phyloP scores from a whole-genome alignment of 2,797 vertebrate genomes.

The Lutjanus campechanus region DNA sequence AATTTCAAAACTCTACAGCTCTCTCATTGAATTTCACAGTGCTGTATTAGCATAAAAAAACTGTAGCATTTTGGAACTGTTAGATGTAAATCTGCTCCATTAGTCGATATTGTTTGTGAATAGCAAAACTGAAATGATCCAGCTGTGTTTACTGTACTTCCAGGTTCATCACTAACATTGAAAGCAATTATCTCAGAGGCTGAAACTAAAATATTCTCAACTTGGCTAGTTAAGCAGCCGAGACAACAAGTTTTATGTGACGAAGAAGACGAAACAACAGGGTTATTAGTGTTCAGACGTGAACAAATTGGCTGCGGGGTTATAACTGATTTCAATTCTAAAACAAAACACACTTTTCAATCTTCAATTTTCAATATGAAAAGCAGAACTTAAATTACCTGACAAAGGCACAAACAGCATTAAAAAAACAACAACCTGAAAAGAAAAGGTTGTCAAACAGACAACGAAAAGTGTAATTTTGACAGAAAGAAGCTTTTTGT shows the following conservation, averaged over 20 bases:
- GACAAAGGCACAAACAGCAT: slow-evolving; percentile 21
- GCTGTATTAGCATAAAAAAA: slow-evolving; percentile 40
- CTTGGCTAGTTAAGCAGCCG: slow-evolving; percentile 6
- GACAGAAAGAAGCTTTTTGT: background rate
- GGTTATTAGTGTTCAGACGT: slow-evolving; percentile 14
- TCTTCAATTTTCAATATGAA: background rate
- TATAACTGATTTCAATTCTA: background rate
- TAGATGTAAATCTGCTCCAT: slow-evolving; percentile 51
- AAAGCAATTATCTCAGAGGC: slow-evolving; percentile 30
- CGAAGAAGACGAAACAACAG: background rate
- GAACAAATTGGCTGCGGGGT: slow-evolving; percentile 14
- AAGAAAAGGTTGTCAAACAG: background rate
- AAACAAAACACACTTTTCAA: background rate
- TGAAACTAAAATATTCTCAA: slow-evolving; percentile 23
- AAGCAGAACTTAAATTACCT: background rate
- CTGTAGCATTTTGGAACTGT: slow-evolving; percentile 58
- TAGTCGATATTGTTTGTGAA: slow-evolving; percentile 51
- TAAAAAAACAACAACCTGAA: background rate
- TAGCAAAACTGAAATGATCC: slow-evolving; percentile 26
- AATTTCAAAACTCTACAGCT: slow-evolving; percentile 46
- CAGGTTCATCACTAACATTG: slow-evolving; percentile 37
- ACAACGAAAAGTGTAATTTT: background rate
- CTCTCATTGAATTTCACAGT: slow-evolving; percentile 34
- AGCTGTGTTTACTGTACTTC: slow-evolving; percentile 41
- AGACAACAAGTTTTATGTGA: slow-evolving; percentile 6